Evolutionary conservation across 2,113 vertebrate species (phyloP).

Genomic region (Nothocercus julius): DNA sequence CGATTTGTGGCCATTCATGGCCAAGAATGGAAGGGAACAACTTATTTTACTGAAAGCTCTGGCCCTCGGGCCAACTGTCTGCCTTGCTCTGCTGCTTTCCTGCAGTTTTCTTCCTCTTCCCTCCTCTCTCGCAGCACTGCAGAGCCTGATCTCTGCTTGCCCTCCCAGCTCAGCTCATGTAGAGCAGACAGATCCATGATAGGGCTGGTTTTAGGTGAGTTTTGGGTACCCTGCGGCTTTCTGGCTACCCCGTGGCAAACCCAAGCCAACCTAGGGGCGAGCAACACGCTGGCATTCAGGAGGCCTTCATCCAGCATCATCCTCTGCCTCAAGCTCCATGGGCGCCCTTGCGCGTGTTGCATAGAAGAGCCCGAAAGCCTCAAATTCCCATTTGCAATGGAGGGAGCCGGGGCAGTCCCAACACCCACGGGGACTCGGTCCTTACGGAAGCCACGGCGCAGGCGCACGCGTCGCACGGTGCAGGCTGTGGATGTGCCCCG

Average conservation of each 20-base stretch:
- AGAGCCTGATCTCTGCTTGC: background rate
- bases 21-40: no score
- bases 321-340: background rate
- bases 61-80: background rate
- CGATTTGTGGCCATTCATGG: background rate
- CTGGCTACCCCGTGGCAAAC: background rate
- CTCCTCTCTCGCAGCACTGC: background rate
- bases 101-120: background rate
- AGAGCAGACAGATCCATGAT: background rate
- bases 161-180: background rate
- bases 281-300: background rate
- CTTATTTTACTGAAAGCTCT: background rate
- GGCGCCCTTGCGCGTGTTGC: background rate
- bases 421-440: rapidly evolving
- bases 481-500: background rate
- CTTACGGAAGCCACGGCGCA: background rate
- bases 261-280: background rate
- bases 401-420: background rate
- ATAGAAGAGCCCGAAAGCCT: background rate
- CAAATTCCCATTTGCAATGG: background rate
- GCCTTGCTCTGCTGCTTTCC: background rate
- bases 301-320: background rate
- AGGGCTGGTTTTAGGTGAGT: no score
- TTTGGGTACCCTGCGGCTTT: background rate
- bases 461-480: rapidly evolving